Conservation (phyloP, 2,888 invertebrate species). For the Adineta ricciae region DNA sequence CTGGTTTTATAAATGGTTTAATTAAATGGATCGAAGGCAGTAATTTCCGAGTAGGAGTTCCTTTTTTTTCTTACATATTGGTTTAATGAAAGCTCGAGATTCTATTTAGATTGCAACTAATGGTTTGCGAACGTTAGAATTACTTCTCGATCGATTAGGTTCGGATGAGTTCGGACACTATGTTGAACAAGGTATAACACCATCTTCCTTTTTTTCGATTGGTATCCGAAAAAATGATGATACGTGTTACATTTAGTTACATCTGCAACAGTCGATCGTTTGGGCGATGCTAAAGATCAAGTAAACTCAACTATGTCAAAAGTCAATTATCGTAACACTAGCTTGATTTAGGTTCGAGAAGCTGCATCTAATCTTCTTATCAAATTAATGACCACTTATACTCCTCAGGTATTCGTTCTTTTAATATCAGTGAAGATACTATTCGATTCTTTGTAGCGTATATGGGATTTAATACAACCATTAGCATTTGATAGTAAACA, state of each 20-base stretch:
- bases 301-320: constrained; percentile 37
- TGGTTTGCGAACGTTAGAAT: constrained; percentile 74
- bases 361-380: constrained; percentile 64
- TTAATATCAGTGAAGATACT: background rate
- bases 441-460: background rate
- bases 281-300: constrained; percentile 51
- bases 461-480: background rate
- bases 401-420: constrained; percentile 51
- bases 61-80: too few species aligned
- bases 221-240: background rate
- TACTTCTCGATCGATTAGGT: constrained; percentile 73
- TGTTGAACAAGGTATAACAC: constrained; percentile 60
- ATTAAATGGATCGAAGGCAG: constrained; percentile 80
- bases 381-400: constrained; percentile 64
- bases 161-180: constrained; percentile 67
- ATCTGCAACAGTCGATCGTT: constrained; percentile 45
- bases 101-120: constrained; percentile 72
- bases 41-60: constrained; percentile 69
- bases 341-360: constrained; percentile 56
- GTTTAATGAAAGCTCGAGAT: constrained; percentile 20
- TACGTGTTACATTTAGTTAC: constrained; percentile 39
- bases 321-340: background rate
- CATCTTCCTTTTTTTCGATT: background rate
- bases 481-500: background rate
- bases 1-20: constrained; percentile 71